Percentiles rank a stretch among this genome's conserved stretches.
phyloP scores from a whole-genome alignment of 2,888 invertebrate genomes.

The Oscheius myriophilus region DNA sequence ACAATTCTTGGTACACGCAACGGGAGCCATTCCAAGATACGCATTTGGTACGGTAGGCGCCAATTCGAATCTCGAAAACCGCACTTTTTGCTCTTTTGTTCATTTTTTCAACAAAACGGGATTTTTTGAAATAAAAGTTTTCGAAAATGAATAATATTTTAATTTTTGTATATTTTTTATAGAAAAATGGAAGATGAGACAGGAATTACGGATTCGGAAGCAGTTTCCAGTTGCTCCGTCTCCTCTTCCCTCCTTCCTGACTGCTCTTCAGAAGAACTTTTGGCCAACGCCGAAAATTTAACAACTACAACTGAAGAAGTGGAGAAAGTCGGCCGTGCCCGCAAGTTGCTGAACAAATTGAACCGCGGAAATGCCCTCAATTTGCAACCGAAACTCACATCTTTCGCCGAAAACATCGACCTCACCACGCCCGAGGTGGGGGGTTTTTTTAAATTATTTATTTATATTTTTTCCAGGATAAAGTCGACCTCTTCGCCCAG shows the following conservation, averaged over 20 bases:
- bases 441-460: not conserved
- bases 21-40: slow-evolving; percentile 26
- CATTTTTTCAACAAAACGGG: not conserved
- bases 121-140: not conserved
- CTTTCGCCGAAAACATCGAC: slow-evolving; percentile 1
- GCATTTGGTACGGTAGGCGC: slow-evolving; percentile 46
- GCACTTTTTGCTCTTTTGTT: too few relatives aligned
- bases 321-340: slow-evolving; percentile 1
- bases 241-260: slow-evolving; percentile 15
- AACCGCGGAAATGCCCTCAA: slow-evolving; percentile 5
- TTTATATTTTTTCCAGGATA: slow-evolving; percentile 8
- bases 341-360: slow-evolving; percentile 13
- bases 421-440: slow-evolving; percentile 8
- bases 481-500: not conserved
- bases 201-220: not conserved
- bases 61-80: slow-evolving; percentile 30
- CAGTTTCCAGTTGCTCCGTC: not conserved
- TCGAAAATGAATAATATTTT: slow-evolving; percentile 9
- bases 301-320: not conserved
- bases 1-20: slow-evolving; percentile 17
- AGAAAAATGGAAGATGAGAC: slow-evolving; percentile 14
- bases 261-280: slow-evolving; percentile 16
- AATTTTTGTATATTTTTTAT: not conserved
- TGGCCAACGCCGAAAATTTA: not conserved
- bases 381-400: not conserved